A percentile compares a stretch with the other conserved stretches of the same genome.
Conservation (phyloP, 2,797 vertebrate genomes). For the Darevskia nairensis region DNA sequence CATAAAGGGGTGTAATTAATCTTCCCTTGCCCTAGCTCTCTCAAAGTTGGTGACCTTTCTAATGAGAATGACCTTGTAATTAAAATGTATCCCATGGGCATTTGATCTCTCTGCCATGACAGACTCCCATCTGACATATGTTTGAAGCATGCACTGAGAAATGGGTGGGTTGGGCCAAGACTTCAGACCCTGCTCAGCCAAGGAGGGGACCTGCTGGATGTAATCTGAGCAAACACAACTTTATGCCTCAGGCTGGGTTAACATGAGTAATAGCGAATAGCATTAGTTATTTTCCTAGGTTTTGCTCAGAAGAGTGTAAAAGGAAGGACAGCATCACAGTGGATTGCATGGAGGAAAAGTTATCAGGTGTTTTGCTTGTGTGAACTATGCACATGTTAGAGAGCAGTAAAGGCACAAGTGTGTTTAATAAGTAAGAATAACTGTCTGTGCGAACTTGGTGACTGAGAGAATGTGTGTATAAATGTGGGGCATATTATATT, state of each 20-base stretch:
- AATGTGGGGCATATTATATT: no score
- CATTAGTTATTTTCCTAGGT: not conserved
- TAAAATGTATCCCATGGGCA: constrained; percentile 19
- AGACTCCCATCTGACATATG: constrained; percentile 20
- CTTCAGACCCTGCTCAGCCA: not conserved
- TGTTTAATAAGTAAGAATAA: not conserved
- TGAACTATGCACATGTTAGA: not conserved
- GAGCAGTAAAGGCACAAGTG: not conserved
- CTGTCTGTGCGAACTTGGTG: not conserved
- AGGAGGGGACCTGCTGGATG: constrained; percentile 15
- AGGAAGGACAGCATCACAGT: not conserved
- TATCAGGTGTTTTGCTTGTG: not conserved
- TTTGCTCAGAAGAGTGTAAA: not conserved
- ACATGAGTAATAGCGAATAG: not conserved
- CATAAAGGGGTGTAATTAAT: constrained; percentile 47
- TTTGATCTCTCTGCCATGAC: constrained; percentile 24
- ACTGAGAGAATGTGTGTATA: no score
- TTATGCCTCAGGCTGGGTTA: not conserved
- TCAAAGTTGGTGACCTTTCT: constrained; percentile 21
- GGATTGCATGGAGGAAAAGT: not conserved
- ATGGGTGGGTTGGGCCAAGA: not conserved
- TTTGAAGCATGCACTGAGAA: constrained; percentile 4
- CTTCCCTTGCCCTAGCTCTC: not conserved
- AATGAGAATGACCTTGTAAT: constrained; percentile 54
- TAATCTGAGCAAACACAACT: not conserved